Evolutionary conservation across 2,888 invertebrate species (phyloP).

Genomic region (Mythimna impura): DNA sequence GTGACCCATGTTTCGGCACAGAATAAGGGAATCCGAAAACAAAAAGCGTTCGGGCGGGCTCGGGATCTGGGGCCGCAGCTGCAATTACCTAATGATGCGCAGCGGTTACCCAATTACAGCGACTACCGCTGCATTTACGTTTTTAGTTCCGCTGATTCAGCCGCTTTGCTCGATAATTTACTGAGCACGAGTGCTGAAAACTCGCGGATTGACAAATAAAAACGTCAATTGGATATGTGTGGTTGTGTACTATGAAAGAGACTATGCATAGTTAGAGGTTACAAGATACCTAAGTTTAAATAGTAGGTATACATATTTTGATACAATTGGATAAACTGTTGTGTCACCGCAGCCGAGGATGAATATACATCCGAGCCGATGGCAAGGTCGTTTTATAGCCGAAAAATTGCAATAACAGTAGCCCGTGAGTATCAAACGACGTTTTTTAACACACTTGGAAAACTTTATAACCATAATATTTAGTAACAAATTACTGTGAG

Average conservation of each 20-base stretch:
- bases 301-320: too few relatives aligned
- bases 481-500: too few relatives aligned
- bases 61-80: slow-evolving; percentile 76
- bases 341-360: too few relatives aligned
- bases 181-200: slow-evolving; percentile 68
- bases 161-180: slow-evolving; percentile 75
- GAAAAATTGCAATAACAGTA: too few relatives aligned
- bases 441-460: too few relatives aligned
- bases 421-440: too few relatives aligned
- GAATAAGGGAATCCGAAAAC: slow-evolving; percentile 57
- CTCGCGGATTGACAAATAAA: slow-evolving; percentile 52
- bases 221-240: slow-evolving; percentile 31
- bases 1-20: slow-evolving; percentile 55
- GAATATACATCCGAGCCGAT: too few relatives aligned
- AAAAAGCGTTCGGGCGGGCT: slow-evolving; percentile 64
- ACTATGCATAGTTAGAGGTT: not conserved
- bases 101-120: slow-evolving; percentile 85
- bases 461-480: too few relatives aligned
- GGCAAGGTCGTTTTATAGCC: too few relatives aligned
- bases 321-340: too few relatives aligned
- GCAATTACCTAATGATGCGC: slow-evolving; percentile 88
- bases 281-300: not conserved
- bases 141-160: slow-evolving; percentile 82
- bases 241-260: slow-evolving; percentile 12
- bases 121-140: slow-evolving; percentile 81